Percentiles rank a stretch among this genome's conserved stretches.
These are phyloP conservation scores for Corythaeola cristata DNA, from an alignment of 2,113 vertebrate genomes.

Conservation along the genomic window DNA sequence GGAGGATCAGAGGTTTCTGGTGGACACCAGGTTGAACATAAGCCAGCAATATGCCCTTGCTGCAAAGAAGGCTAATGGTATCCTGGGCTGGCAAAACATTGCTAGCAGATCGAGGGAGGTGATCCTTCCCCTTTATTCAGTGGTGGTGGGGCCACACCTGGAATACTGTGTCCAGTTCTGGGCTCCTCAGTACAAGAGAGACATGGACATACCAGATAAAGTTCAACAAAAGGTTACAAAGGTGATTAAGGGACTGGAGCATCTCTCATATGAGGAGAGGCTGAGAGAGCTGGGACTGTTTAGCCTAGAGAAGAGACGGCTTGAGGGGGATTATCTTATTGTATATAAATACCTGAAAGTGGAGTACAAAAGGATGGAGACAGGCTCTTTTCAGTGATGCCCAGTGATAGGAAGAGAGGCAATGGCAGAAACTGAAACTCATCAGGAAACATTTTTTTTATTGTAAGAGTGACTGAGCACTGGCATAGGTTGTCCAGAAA, in stretches of 20 bases:
- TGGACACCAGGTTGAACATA: neutral
- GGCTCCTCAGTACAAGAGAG: neutral
- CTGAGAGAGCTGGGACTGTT: neutral
- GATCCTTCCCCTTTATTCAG: neutral
- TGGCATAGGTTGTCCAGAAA: neutral
- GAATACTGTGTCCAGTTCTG: neutral
- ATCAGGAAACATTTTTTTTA: neutral
- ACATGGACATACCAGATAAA: neutral
- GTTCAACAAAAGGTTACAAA: neutral
- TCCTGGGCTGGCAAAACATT: neutral
- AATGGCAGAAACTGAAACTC: neutral
- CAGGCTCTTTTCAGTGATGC: neutral
- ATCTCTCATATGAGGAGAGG: neutral
- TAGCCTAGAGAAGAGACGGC: neutral
- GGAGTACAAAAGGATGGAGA: neutral
- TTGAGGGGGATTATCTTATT: neutral
- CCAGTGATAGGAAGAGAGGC: neutral
- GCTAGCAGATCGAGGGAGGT: neutral
- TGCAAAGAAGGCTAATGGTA: neutral
- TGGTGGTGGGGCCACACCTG: too few species aligned
- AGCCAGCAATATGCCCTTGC: neutral
- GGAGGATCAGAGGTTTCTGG: too few species aligned
- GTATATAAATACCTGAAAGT: neutral
- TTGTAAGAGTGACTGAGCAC: neutral
- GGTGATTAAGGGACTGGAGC: neutral